A percentile compares a stretch with the other conserved stretches of the same genome.
phyloP scores from a whole-genome alignment of 2,797 vertebrate species.

The Melanotaenia maccullochi region DNA sequence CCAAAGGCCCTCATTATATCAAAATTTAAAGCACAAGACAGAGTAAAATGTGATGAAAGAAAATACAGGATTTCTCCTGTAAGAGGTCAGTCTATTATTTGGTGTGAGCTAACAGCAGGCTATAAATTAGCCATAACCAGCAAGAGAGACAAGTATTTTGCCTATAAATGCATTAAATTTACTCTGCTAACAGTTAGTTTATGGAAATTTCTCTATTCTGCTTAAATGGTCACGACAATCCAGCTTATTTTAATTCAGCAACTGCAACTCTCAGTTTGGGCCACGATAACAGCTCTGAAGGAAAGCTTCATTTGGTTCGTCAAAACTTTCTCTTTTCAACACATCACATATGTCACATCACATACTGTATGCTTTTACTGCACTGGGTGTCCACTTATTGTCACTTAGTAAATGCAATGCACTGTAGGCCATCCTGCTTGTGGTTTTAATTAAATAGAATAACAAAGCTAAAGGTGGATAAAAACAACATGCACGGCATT shows the following conservation, averaged over 20 bases:
- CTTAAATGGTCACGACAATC: background rate
- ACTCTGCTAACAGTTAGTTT: background rate
- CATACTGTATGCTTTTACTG: too few species aligned
- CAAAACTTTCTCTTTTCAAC: background rate
- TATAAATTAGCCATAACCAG: constrained; percentile 11
- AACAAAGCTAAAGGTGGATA: too few species aligned
- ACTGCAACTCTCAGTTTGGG: background rate
- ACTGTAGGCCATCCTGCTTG: too few species aligned
- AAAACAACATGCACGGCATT: too few species aligned
- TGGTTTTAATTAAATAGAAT: too few species aligned
- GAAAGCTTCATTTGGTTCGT: background rate
- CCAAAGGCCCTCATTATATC: constrained; percentile 36
- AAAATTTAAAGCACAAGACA: constrained; percentile 40
- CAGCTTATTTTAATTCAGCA: background rate
- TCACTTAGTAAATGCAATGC: background rate
- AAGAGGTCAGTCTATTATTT: constrained; percentile 14
- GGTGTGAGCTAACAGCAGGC: constrained; percentile 3
- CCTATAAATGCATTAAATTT: background rate
- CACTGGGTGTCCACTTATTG: background rate
- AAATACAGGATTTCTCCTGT: constrained; percentile 11
- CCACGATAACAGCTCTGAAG: background rate
- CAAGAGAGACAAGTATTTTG: background rate
- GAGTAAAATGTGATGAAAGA: constrained; percentile 24
- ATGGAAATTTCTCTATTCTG: background rate
- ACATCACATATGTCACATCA: too few species aligned